These are phyloP conservation scores for Agrotis clavis DNA, from an alignment of 2,888 invertebrate species.

Conservation along the genomic window DNA sequence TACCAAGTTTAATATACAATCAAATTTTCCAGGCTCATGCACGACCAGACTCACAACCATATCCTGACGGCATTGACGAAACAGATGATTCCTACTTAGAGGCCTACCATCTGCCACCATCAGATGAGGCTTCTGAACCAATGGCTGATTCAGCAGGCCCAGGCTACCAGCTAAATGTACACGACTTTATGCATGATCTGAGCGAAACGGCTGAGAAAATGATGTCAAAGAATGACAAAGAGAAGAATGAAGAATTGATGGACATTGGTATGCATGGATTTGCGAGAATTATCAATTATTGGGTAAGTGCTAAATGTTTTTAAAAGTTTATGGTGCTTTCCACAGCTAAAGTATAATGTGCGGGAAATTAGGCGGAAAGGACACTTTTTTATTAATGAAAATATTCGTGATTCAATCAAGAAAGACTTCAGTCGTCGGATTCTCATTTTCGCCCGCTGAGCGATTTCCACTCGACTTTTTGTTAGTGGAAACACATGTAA, in stretches of 20 bases:
- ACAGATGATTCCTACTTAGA: background rate
- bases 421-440: no score
- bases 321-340: no score
- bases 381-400: no score
- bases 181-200: slow-evolving; percentile 40
- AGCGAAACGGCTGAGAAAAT: slow-evolving; percentile 42
- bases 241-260: slow-evolving; percentile 35
- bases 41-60: slow-evolving; percentile 30
- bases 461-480: no score
- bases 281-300: slow-evolving; percentile 42
- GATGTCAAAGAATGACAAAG: slow-evolving; percentile 26
- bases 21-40: slow-evolving; percentile 38
- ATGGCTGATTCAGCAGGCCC: background rate
- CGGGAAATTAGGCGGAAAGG: no score
- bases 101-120: background rate
- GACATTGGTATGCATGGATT: slow-evolving; percentile 33
- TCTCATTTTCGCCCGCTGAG: no score
- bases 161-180: slow-evolving; percentile 16
- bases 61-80: background rate
- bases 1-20: background rate
- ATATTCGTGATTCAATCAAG: no score
- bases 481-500: no score
- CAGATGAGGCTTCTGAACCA: background rate
- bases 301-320: slow-evolving; percentile 53
- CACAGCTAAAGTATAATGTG: no score